Evolutionary conservation across 2,113 vertebrate genomes (phyloP).

Genomic region (Sapajus apella): DNA sequence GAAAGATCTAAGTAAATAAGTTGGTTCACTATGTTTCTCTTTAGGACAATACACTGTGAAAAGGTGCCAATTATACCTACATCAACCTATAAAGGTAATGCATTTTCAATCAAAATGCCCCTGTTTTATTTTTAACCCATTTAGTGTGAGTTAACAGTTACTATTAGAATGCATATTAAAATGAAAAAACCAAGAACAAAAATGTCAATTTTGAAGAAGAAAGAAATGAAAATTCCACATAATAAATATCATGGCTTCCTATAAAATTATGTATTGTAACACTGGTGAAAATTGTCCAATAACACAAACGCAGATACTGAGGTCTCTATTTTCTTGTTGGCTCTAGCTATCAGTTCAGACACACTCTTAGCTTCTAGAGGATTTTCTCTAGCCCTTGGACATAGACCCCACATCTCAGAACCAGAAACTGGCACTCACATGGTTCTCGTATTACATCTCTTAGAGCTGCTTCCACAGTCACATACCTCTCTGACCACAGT

Average conservation of each 20-base stretch:
- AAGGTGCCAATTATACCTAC: neutral
- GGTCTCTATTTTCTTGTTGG: neutral
- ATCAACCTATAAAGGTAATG: neutral
- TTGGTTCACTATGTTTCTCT: neutral
- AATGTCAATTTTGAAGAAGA: neutral
- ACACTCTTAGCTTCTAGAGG: neutral
- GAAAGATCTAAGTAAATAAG: neutral
- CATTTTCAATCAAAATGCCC: neutral
- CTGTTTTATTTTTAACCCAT: neutral
- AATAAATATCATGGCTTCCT: neutral
- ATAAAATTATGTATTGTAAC: neutral
- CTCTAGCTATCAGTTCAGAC: neutral
- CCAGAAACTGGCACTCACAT: neutral
- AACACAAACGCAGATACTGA: neutral
- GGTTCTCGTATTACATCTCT: neutral
- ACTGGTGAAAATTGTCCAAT: neutral
- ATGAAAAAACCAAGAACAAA: neutral
- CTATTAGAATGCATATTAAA: neutral
- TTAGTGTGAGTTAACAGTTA: neutral
- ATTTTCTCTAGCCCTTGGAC: neutral
- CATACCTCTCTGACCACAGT: neutral
- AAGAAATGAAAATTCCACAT: neutral
- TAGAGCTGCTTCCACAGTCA: neutral
- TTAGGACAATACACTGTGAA: neutral
- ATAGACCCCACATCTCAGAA: neutral